Evolutionary conservation across 2,113 vertebrate species (phyloP).

Genomic region (Proteles cristata): DNA sequence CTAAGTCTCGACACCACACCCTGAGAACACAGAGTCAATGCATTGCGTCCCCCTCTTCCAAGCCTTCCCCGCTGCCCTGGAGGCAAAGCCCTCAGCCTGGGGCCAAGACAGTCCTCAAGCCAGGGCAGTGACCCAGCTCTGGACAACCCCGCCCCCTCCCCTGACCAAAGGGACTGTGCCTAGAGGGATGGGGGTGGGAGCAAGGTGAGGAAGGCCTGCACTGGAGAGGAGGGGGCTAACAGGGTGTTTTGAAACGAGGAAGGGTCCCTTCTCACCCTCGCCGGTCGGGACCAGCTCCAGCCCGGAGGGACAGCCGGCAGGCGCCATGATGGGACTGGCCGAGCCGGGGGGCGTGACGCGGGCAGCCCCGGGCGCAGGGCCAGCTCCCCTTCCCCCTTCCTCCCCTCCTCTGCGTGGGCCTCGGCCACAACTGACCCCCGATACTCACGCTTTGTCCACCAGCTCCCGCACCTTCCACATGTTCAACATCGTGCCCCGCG

Average conservation of each 20-base stretch:
- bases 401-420: slow-evolving; percentile 35
- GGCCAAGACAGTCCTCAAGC: background rate
- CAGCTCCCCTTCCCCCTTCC: background rate
- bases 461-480: slow-evolving; percentile 97
- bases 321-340: slow-evolving; percentile 72
- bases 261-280: background rate
- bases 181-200: background rate
- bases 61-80: background rate
- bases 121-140: slow-evolving; percentile 6
- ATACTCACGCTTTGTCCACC: slow-evolving; percentile 98
- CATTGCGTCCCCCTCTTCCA: background rate
- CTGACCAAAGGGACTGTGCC: background rate
- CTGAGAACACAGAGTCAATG: background rate
- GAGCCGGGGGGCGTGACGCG: slow-evolving; percentile 66
- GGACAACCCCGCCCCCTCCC: background rate
- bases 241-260: background rate
- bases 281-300: background rate
- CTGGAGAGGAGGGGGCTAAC: background rate
- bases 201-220: background rate
- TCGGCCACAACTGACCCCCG: slow-evolving; percentile 63
- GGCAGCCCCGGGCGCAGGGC: background rate
- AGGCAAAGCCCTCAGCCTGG: background rate
- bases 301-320: background rate
- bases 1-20: background rate
- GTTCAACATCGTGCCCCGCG: slow-evolving; percentile 91